Base-by-base conservation (phyloP, 1,140 invertebrate genomes). In the Helicorthomorpha holstii region DNA sequence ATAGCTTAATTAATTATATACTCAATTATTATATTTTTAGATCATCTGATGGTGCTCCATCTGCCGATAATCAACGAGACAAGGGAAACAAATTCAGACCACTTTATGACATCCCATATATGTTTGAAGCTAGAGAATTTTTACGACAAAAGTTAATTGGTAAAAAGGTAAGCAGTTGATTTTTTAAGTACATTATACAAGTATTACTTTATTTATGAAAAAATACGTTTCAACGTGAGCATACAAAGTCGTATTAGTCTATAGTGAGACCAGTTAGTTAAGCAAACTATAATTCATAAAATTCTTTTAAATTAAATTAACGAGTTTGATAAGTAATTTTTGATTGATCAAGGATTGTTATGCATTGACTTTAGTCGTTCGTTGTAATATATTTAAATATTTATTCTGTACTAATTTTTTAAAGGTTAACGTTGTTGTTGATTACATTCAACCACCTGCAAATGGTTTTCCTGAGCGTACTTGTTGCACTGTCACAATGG, bases 71-170 rank as follows among this genome's bases (percentile, higher is more conserved):
- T 22, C 19, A 19, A 44, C 7, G 46, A 43, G 14, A 38, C 51
- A 55, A 61, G 67, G 74, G 27, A 67, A 73, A 3, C 70, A 73
- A 27, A 73, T 80, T 83, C 61, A 74, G 85, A 54, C 88, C 91
- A 1, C 74, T 98, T 0, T 99, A 98, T 65, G 94, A 98, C 61
- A 86, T 97, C 61, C 94, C 94, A 3, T 94, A 84, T 76, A 91
- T 98, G 86, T 96, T 85, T 66, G 94, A 98, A 67, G 93, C 93
- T 0, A 76, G 96, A 54, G 96, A 99, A 73, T 98, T 90, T 64
- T 70, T 99, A 2, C 76, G 96, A 26, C 97, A 96, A 63, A 92
- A 93, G 66, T 72, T 98, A 0, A 86, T 98, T 64, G 90, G 92
- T 1, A 98, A 98, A 66, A 90, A 85, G 63, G 89, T 76, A 48